Percentiles rank a stretch among this genome's conserved stretches.
phyloP scores from a whole-genome alignment of 2,113 vertebrate species.

The Platichthys stellatus region DNA sequence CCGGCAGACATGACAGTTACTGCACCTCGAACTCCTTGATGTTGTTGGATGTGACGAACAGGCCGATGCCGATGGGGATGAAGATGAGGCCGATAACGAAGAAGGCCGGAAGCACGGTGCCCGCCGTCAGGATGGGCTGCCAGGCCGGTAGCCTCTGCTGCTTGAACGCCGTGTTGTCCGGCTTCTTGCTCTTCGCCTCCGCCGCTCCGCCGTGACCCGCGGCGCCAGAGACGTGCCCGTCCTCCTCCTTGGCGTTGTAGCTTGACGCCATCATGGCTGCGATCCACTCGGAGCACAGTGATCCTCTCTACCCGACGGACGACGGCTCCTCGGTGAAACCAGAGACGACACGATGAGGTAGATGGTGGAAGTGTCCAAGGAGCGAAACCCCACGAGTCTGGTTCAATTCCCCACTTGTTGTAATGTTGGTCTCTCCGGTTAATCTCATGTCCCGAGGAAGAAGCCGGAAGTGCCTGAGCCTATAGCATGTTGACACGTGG shows the following conservation, averaged over 20 bases:
- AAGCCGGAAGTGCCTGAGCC: conserved; percentile 71
- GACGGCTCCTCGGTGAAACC: neutral
- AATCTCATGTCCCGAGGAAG: conserved; percentile 37
- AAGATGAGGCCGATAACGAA: conserved; percentile 97
- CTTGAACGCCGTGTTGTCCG: conserved; percentile 97
- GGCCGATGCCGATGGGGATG: conserved; percentile 96
- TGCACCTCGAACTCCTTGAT: conserved; percentile 93
- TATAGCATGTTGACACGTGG: conserved; percentile 39
- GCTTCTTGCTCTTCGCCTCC: conserved; percentile 87
- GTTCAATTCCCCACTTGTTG: conserved; percentile 17
- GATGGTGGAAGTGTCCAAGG: neutral
- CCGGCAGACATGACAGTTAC: neutral
- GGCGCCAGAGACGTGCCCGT: conserved; percentile 76
- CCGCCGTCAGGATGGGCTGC: conserved; percentile 96
- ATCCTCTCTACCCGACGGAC: conserved; percentile 32
- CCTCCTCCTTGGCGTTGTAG: conserved; percentile 92
- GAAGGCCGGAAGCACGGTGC: conserved; percentile 94
- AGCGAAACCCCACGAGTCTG: neutral
- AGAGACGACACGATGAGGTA: too few relatives aligned
- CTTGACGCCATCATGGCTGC: conserved; percentile 89
- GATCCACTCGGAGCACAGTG: conserved; percentile 44
- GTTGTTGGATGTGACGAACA: conserved; percentile 96
- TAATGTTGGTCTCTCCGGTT: neutral
- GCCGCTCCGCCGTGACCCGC: conserved; percentile 68
- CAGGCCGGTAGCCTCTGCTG: conserved; percentile 96